Base-by-base conservation (phyloP, 2,888 invertebrate genomes). In the Phytoseiulus persimilis region DNA sequence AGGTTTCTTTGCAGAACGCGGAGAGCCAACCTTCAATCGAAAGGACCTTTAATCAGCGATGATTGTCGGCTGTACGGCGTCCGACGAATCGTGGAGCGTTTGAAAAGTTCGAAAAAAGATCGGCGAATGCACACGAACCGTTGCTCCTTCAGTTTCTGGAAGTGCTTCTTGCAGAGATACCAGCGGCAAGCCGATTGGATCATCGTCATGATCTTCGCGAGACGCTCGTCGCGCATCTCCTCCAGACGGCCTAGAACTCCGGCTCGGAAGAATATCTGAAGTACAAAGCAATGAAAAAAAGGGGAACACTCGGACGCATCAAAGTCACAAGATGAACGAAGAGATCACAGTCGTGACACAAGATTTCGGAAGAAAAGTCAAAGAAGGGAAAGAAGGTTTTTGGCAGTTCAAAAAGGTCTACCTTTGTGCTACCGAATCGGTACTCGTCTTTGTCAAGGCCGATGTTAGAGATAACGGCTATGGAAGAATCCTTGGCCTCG, bases 221-320 rank as follows among this genome's bases (percentile, higher is more conserved):
- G 95, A 94, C 98, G 97, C 94, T 99, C 99, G 94, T 99, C 99
- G 95, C 99, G 97, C 94, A 99, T 95, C 94, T 99, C 99, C 94
- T 99, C 99, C 95, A 99, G 97, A 94, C 97, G 97, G 96, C 99
- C 99, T 95, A 99, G 94, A 94, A 99, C 98, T 95, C 99, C 99
- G 92, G 99, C 99, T 93, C 99, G 97, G 98, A 99, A 99, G 97
- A 99, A 99, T 93, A 98, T 97, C 98, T 98, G 91, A 89, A 91
- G 45, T 83, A 83, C 31, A 90, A 83, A n/a, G n/a, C n/a, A n/a
- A n/a, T n/a, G n/a, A n/a, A n/a, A n/a, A n/a, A n/a, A n/a, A n/a
- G n/a, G n/a, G n/a, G n/a, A n/a, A n/a, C n/a, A n/a, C n/a, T n/a
- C n/a, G n/a, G n/a, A n/a, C n/a, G n/a, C n/a, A n/a, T n/a, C 83